phyloP scores from a whole-genome alignment of 1,140 invertebrate genomes.

The Diorhabda sublineata region DNA sequence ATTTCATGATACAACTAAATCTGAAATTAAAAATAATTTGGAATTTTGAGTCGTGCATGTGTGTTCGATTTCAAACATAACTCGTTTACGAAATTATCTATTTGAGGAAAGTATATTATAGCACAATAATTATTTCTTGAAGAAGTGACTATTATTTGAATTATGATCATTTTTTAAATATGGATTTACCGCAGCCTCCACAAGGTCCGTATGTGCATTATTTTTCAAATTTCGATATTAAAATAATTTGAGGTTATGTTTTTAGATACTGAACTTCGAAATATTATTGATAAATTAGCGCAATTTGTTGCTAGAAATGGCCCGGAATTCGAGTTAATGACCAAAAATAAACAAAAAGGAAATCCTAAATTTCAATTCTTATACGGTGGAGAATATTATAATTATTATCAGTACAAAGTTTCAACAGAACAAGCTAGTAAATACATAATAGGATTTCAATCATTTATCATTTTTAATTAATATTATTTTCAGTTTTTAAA shows the following conservation, averaged over 20 bases:
- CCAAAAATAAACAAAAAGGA: slow-evolving; percentile 95
- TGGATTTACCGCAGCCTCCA: slow-evolving; percentile 49
- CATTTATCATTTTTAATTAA: slow-evolving; percentile 10
- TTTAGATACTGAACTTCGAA: slow-evolving; percentile 83
- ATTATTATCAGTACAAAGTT: slow-evolving; percentile 96
- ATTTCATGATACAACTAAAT: too few relatives aligned
- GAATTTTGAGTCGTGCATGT: too few relatives aligned
- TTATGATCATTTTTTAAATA: slow-evolving; percentile 24
- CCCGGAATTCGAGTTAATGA: slow-evolving; percentile 96
- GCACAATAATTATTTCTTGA: too few relatives aligned
- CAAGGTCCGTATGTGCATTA: slow-evolving; percentile 40
- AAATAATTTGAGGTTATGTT: slow-evolving; percentile 27
- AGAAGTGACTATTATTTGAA: not conserved
- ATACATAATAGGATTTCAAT: not conserved
- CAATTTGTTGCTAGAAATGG: slow-evolving; percentile 98
- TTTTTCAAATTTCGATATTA: slow-evolving; percentile 6
- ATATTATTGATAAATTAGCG: slow-evolving; percentile 97
- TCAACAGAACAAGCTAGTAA: slow-evolving; percentile 83
- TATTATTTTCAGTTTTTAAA: slow-evolving; percentile 37
- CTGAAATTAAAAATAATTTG: too few relatives aligned
- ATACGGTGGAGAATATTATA: slow-evolving; percentile 92
- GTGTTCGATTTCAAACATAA: too few relatives aligned
- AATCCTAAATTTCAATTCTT: slow-evolving; percentile 96
- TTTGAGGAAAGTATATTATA: too few relatives aligned
- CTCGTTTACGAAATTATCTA: too few relatives aligned